phyloP scores from a whole-genome alignment of 2,888 invertebrate species.

The Drosophila helvetica region DNA sequence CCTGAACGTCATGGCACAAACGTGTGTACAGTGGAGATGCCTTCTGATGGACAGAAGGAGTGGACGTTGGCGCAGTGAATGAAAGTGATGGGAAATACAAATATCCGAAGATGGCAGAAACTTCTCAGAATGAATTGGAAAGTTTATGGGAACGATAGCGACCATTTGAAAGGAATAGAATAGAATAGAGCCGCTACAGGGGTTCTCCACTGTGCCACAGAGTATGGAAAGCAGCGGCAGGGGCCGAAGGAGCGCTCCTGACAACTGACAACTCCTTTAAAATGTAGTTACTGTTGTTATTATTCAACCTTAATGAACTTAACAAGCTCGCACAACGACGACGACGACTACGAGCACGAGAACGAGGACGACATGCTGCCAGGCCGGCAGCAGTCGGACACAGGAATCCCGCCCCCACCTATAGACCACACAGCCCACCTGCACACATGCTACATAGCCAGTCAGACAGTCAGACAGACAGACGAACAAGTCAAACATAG shows the following conservation, averaged over 20 bases:
- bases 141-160: neutral
- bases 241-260: conserved; percentile 33
- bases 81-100: neutral
- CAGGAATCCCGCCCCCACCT: conserved; percentile 33
- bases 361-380: conserved; percentile 33
- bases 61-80: neutral
- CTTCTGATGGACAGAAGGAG: neutral
- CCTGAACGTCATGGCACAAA: conserved; percentile 47
- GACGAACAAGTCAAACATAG: conserved; percentile 41
- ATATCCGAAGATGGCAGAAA: neutral
- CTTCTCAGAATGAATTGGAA: neutral
- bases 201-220: neutral
- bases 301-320: conserved; percentile 80
- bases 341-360: conserved; percentile 24
- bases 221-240: conserved; percentile 10
- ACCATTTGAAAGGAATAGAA: neutral
- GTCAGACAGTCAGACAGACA: conserved; percentile 35
- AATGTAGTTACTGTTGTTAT: conserved; percentile 80
- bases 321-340: conserved; percentile 74
- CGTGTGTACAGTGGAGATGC: conserved; percentile 44
- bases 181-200: neutral
- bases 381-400: conserved; percentile 48
- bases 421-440: conserved; percentile 8
- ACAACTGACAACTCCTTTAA: conserved; percentile 76
- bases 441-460: neutral